Evolutionary conservation across 2,797 vertebrate species (phyloP).

Genomic region (Phrynocephalus forsythii): DNA sequence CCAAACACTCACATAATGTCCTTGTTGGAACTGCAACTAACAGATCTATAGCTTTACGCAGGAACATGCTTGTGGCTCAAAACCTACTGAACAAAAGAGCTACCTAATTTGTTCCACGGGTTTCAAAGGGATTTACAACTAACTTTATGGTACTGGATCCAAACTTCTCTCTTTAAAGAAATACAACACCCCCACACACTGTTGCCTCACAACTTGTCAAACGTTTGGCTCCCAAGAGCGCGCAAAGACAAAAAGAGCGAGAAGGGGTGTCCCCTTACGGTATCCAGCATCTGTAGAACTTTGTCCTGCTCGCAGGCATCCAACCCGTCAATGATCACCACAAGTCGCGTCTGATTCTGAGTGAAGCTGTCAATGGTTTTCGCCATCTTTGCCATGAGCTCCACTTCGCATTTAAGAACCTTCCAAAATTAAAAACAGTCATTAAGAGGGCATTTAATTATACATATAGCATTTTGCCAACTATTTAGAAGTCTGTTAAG

Average conservation of each 20-base stretch:
- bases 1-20: background rate
- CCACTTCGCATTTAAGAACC: slow-evolving; percentile 97
- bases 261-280: slow-evolving; percentile 79
- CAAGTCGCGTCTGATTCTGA: slow-evolving; percentile 94
- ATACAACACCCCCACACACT: background rate
- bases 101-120: background rate
- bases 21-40: background rate
- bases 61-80: background rate
- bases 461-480: no score
- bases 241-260: background rate
- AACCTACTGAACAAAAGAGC: background rate
- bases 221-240: background rate
- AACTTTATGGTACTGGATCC: background rate
- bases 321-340: slow-evolving; percentile 94
- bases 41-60: background rate
- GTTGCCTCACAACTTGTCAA: slow-evolving; percentile 27
- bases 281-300: slow-evolving; percentile 98
- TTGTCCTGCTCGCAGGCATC: slow-evolving; percentile 98
- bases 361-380: slow-evolving; percentile 97
- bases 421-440: slow-evolving; percentile 55
- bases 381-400: slow-evolving; percentile 96
- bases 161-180: background rate
- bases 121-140: background rate
- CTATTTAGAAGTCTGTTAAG: background rate
- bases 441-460: background rate